A percentile compares a stretch with the other conserved stretches of the same genome.
Conservation (phyloP, 2,888 invertebrate genomes). For the Trachelus troglodyta region DNA sequence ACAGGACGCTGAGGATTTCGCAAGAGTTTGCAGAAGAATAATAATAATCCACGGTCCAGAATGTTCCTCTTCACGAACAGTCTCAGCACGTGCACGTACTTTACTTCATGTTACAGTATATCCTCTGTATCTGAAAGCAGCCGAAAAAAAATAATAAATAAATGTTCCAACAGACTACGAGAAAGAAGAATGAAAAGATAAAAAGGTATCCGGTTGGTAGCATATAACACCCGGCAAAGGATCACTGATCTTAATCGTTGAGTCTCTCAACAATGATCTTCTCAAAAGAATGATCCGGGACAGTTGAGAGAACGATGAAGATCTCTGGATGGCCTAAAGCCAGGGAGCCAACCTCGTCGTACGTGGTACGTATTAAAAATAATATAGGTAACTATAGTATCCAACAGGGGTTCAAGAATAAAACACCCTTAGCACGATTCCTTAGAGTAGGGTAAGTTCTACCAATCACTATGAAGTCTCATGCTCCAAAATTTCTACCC, state of each 20-base stretch:
- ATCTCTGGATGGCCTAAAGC: slow-evolving; percentile 23
- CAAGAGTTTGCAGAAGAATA: not conserved
- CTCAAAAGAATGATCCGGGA: slow-evolving; percentile 57
- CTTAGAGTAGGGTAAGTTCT: not conserved
- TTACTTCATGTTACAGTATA: not conserved
- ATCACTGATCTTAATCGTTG: slow-evolving; percentile 56
- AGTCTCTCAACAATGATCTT: slow-evolving; percentile 56
- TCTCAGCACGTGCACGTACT: not conserved
- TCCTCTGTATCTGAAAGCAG: not conserved
- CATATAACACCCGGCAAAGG: slow-evolving; percentile 34
- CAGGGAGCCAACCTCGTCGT: not conserved
- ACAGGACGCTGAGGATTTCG: not conserved
- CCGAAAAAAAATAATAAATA: not conserved
- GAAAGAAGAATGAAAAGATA: slow-evolving; percentile 26
- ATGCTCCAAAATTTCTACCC: not conserved
- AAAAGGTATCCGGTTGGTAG: slow-evolving; percentile 27
- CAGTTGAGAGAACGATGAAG: slow-evolving; percentile 42
- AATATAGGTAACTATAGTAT: not conserved
- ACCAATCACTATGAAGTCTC: not conserved
- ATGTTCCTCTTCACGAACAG: not conserved
- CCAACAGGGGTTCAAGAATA: not conserved
- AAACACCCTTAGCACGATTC: not conserved
- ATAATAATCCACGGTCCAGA: not conserved
- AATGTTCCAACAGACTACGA: not conserved
- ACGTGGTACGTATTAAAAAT: not conserved